Conservation (phyloP, 2,113 vertebrate species). For the Haplotaxodon microlepis region DNA sequence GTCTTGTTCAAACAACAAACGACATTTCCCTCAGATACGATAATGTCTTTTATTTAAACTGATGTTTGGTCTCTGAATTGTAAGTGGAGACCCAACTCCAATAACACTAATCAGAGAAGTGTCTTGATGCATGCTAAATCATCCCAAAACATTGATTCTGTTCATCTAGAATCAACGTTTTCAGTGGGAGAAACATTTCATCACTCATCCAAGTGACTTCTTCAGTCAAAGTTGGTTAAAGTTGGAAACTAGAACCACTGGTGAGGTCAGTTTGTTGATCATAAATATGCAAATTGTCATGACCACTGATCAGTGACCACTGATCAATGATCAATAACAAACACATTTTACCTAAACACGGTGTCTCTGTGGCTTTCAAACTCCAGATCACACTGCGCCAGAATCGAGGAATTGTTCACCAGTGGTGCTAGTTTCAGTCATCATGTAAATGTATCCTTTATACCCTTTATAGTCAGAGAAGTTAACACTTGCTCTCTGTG, state of each 20-base stretch:
- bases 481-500: not conserved
- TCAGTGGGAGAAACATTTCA: not conserved
- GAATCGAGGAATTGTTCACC: not conserved
- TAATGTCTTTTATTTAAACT: not conserved
- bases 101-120: not conserved
- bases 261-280: not conserved
- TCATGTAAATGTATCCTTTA: not conserved
- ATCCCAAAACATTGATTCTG: not conserved
- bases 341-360: not conserved
- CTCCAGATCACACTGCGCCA: not conserved
- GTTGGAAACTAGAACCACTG: not conserved
- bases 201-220: not conserved
- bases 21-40: not conserved
- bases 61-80: not conserved
- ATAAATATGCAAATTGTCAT: not conserved
- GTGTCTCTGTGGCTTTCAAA: not conserved
- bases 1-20: not conserved
- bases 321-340: not conserved
- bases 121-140: not conserved
- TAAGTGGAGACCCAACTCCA: not conserved
- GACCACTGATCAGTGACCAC: not conserved
- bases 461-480: not conserved
- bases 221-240: not conserved
- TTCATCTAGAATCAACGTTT: not conserved
- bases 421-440: not conserved